These are phyloP conservation scores for Bugula neritina DNA, from an alignment of 2,888 invertebrate genomes.

Conservation along the genomic window DNA sequence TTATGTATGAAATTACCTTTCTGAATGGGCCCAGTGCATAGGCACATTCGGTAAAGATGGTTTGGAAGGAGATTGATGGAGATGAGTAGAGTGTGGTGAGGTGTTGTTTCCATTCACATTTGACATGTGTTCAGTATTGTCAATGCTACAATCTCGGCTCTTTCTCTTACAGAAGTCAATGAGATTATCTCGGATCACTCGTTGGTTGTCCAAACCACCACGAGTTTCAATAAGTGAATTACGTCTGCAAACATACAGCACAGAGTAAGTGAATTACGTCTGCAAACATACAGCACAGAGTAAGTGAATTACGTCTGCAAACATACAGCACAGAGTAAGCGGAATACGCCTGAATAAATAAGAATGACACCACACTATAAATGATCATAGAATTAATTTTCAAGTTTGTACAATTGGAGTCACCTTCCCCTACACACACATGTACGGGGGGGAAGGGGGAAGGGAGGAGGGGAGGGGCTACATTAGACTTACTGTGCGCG, in stretches of 20 bases:
- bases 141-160: slow-evolving; percentile 14
- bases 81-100: not conserved
- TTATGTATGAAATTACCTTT: not conserved
- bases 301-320: too few species aligned
- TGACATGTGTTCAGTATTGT: not conserved
- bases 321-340: too few species aligned
- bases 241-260: not conserved
- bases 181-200: slow-evolving; percentile 9
- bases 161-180: slow-evolving; percentile 26
- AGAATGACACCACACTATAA: too few species aligned
- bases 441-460: too few species aligned
- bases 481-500: not conserved
- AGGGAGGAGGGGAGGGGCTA: too few species aligned
- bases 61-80: not conserved
- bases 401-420: too few species aligned
- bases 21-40: slow-evolving; percentile 16
- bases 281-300: too few species aligned
- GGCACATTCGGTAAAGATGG: not conserved
- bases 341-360: too few species aligned
- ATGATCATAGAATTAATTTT: too few species aligned
- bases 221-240: not conserved
- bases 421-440: too few species aligned
- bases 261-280: too few species aligned
- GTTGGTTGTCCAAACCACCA: not conserved
- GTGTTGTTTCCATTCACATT: not conserved